Evolutionary conservation across 2,797 vertebrate genomes (phyloP).

Genomic region (Scolopax rusticola): DNA sequence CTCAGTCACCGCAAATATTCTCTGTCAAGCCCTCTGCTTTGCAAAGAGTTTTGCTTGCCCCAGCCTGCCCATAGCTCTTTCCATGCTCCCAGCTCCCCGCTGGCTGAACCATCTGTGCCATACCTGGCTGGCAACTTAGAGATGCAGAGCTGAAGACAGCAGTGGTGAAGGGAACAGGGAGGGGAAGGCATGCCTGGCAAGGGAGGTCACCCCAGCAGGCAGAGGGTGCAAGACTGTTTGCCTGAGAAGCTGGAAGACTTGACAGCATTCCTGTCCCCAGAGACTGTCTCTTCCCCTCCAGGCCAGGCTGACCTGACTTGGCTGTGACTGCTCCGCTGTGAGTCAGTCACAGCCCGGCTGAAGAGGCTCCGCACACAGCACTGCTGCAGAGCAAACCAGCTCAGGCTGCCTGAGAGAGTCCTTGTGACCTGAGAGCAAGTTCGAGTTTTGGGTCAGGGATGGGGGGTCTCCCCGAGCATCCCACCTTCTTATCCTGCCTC

Average conservation of each 20-base stretch:
- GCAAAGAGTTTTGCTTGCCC: not conserved
- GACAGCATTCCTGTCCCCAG: not conserved
- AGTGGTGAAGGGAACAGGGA: not conserved
- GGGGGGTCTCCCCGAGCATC: not conserved
- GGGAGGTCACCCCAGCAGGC: slow-evolving; percentile 1
- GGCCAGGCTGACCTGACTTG: slow-evolving; percentile 57
- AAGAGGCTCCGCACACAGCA: not conserved
- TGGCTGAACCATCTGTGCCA: not conserved
- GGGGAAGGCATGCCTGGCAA: not conserved
- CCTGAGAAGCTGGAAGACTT: slow-evolving; percentile 49
- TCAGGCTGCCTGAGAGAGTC: not conserved
- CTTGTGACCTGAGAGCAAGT: fast-evolving
- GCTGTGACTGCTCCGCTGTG: not conserved
- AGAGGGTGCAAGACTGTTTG: slow-evolving; percentile 37
- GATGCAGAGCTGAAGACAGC: not conserved
- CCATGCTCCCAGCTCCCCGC: not conserved
- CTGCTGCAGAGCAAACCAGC: not conserved
- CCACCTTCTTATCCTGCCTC: not conserved
- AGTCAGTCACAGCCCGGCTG: slow-evolving; percentile 27
- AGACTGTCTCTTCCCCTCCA: not conserved
- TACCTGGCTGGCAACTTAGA: not conserved
- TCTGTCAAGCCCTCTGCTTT: not conserved
- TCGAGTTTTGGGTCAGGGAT: not conserved
- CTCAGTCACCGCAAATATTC: not conserved
- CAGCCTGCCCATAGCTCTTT: not conserved